These are phyloP conservation scores for Craniophora ligustri DNA, from an alignment of 2,888 invertebrate genomes.

Conservation along the genomic window DNA sequence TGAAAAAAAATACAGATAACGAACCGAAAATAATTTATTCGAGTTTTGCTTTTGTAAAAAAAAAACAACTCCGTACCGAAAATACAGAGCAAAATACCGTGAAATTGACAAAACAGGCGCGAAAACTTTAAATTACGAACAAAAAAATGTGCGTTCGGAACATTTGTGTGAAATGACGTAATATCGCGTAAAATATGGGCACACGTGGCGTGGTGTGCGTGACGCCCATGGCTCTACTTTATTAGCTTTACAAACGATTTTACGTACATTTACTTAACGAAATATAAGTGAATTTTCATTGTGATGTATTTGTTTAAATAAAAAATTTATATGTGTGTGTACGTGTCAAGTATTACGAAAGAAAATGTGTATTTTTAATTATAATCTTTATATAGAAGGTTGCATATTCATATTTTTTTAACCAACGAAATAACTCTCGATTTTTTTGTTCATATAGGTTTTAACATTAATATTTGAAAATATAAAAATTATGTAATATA, in stretches of 20 bases:
- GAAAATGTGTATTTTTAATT: too few relatives aligned
- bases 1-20: too few relatives aligned
- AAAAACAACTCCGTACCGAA: constrained; percentile 1
- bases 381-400: too few relatives aligned
- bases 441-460: too few relatives aligned
- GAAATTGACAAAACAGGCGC: constrained; percentile 49
- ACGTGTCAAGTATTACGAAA: too few relatives aligned
- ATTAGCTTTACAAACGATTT: constrained; percentile 54
- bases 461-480: too few relatives aligned
- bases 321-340: too few relatives aligned
- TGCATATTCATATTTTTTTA: too few relatives aligned
- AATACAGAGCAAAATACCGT: constrained; percentile 31
- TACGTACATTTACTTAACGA: constrained; percentile 32
- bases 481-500: too few relatives aligned
- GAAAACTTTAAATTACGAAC: constrained; percentile 50
- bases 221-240: constrained; percentile 65
- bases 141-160: constrained; percentile 36
- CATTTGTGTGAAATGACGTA: constrained; percentile 53
- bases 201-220: constrained; percentile 60
- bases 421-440: too few relatives aligned
- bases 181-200: constrained; percentile 61
- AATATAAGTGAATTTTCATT: constrained; percentile 1
- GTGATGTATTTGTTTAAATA: not conserved
- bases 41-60: constrained; percentile 11
- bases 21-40: constrained; percentile 14